These are phyloP conservation scores for Drosophila azteca DNA, from an alignment of 1,140 invertebrate genomes.

Conservation along the genomic window DNA sequence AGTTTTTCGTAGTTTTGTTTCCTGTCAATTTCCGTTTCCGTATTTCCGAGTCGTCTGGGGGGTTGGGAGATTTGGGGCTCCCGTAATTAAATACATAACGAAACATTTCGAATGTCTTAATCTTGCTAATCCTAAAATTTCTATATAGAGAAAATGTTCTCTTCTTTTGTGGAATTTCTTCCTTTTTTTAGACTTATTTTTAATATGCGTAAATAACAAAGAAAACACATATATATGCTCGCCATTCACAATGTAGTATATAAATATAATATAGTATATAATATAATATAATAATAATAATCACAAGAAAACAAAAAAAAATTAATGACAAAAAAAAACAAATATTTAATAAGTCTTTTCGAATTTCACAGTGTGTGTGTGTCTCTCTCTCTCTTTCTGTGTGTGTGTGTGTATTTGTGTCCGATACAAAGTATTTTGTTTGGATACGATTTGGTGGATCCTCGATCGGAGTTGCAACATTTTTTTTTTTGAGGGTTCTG, in stretches of 20 bases:
- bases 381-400: constrained; percentile 65
- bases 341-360: constrained; percentile 80
- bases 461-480: constrained; percentile 56
- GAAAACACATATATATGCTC: constrained; percentile 43
- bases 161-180: background rate
- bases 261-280: constrained; percentile 42
- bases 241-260: constrained; percentile 36
- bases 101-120: constrained; percentile 58
- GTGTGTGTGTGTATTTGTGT: constrained; percentile 30
- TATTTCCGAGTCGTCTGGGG: constrained; percentile 12
- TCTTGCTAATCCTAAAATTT: constrained; percentile 27
- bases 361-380: constrained; percentile 78
- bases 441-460: constrained; percentile 28
- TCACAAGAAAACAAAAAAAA: constrained; percentile 50
- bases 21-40: constrained; percentile 2
- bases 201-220: constrained; percentile 45
- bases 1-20: background rate
- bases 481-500: constrained; percentile 20
- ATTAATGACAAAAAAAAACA: constrained; percentile 56
- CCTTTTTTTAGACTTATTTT: constrained; percentile 8
- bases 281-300: constrained; percentile 44
- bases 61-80: background rate
- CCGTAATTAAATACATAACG: constrained; percentile 34
- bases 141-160: constrained; percentile 12
- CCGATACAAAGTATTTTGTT: constrained; percentile 60